A percentile compares a stretch with the other conserved stretches of the same genome.
Conservation (phyloP, 1,140 invertebrate genomes). For the Orius laevigatus region DNA sequence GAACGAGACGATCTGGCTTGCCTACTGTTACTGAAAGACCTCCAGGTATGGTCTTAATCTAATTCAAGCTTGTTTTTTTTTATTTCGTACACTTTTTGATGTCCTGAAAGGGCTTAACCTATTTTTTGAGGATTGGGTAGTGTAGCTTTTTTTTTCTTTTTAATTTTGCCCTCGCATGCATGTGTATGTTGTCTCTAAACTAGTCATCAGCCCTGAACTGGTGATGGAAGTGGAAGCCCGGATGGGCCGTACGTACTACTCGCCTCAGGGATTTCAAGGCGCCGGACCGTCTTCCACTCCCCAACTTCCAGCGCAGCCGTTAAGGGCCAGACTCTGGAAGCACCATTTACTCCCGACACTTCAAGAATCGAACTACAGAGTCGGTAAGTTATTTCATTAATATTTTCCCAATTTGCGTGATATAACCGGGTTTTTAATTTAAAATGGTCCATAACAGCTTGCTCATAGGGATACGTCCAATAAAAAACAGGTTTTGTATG, state of each 20-base stretch:
- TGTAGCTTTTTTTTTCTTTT: constrained; percentile 22
- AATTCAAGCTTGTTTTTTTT: not conserved
- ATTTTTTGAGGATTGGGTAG: constrained; percentile 30
- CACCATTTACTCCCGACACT: constrained; percentile 34
- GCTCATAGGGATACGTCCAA: not conserved
- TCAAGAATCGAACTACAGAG: constrained; percentile 28
- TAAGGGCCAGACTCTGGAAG: constrained; percentile 22
- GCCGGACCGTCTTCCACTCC: constrained; percentile 27
- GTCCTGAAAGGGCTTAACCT: constrained; percentile 23
- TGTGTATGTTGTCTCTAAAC: constrained; percentile 4
- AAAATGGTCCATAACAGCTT: not conserved
- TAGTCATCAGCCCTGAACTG: constrained; percentile 72
- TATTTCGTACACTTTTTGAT: not conserved
- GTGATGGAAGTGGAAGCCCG: constrained; percentile 74
- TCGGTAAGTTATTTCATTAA: constrained; percentile 12
- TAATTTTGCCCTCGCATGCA: constrained; percentile 5
- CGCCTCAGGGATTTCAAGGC: constrained; percentile 31
- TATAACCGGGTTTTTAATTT: not conserved
- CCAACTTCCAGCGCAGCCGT: constrained; percentile 26
- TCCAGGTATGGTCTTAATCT: constrained; percentile 42
- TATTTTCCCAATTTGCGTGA: not conserved
- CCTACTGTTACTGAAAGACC: constrained; percentile 70
- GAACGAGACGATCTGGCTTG: constrained; percentile 59
- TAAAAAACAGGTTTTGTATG: constrained; percentile 3
- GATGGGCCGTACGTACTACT: constrained; percentile 66